Conservation (phyloP, 2,888 invertebrate genomes). For the Capitulum mitella region DNA sequence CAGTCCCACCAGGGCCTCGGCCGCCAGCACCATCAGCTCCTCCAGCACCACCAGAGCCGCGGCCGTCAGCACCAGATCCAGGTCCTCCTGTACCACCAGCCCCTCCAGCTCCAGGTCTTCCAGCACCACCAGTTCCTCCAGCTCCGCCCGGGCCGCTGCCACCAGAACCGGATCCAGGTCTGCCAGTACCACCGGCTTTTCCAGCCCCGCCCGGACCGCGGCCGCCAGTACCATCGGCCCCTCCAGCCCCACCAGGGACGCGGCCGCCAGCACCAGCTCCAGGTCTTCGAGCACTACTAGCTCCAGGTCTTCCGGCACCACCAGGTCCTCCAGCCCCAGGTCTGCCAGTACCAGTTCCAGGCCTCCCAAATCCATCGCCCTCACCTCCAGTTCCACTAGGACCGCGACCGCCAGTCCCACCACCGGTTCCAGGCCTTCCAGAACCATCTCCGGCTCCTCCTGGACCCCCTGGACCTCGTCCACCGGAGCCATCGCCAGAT, state of each 20-base stretch:
- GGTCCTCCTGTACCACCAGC: no score
- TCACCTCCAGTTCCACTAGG: background rate
- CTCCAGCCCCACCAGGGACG: slow-evolving; percentile 24
- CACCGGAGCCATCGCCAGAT: background rate
- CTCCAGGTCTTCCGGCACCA: slow-evolving; percentile 28
- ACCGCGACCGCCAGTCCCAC: background rate
- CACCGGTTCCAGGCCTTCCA: slow-evolving; percentile 24
- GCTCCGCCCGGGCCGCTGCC: slow-evolving; percentile 19
- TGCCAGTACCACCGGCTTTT: slow-evolving; percentile 26
- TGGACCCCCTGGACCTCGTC: background rate
- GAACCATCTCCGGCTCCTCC: background rate
- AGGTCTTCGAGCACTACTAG: slow-evolving; percentile 28
- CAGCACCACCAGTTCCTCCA: slow-evolving; percentile 20
- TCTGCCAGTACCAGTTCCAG: slow-evolving; percentile 26
- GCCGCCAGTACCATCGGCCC: slow-evolving; percentile 24
- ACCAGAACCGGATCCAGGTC: slow-evolving; percentile 19
- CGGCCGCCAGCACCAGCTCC: slow-evolving; percentile 28
- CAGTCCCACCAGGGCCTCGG: no score
- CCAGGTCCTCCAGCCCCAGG: slow-evolving; percentile 26
- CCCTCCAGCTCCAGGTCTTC: background rate
- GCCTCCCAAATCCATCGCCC: background rate
- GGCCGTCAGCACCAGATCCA: slow-evolving; percentile 28
- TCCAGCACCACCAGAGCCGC: slow-evolving; percentile 24
- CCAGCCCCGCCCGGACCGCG: slow-evolving; percentile 24
- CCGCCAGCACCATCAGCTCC: slow-evolving; percentile 7